A percentile compares a stretch with the other conserved stretches of the same genome.
Conservation (phyloP, 2,797 vertebrate genomes). For the Lerista edwardsae region DNA sequence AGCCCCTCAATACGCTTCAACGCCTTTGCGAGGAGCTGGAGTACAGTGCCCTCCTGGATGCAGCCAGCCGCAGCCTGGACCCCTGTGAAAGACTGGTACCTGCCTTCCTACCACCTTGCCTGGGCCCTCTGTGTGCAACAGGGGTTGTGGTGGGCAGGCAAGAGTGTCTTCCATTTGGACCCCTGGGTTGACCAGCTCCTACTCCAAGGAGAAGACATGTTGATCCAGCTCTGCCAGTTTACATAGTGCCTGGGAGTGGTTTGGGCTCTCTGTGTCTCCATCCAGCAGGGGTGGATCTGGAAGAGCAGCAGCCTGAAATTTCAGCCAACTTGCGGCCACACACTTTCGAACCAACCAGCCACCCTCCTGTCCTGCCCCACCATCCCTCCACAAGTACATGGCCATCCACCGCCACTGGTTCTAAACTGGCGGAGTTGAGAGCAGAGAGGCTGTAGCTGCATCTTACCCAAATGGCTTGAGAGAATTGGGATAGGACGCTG, state of each 20-base stretch:
- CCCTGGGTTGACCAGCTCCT: background rate
- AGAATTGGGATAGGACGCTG: no score
- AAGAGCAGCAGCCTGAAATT: no score
- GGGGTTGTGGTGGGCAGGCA: background rate
- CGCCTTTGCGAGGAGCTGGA: conserved; percentile 90
- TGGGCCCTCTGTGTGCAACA: background rate
- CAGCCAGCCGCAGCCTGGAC: conserved; percentile 82
- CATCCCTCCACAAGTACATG: no score
- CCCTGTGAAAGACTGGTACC: conserved; percentile 90
- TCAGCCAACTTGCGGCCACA: no score
- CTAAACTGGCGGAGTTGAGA: no score
- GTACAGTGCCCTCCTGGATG: conserved; percentile 87
- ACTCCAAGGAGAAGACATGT: background rate
- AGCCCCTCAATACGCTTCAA: conserved; percentile 84
- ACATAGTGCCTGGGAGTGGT: background rate
- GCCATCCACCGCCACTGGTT: no score
- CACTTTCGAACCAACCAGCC: no score
- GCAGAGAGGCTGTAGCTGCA: no score
- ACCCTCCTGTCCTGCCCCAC: no score
- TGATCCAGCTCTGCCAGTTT: background rate
- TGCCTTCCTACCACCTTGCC: background rate
- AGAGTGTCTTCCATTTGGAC: background rate
- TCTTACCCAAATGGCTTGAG: no score
- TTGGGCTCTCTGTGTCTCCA: background rate
- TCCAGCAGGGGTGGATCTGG: no score